Percentiles rank a stretch among this genome's conserved stretches.
Evolutionary conservation across 1,140 invertebrate species (phyloP).

Genomic region (Archivesica marissinica): DNA sequence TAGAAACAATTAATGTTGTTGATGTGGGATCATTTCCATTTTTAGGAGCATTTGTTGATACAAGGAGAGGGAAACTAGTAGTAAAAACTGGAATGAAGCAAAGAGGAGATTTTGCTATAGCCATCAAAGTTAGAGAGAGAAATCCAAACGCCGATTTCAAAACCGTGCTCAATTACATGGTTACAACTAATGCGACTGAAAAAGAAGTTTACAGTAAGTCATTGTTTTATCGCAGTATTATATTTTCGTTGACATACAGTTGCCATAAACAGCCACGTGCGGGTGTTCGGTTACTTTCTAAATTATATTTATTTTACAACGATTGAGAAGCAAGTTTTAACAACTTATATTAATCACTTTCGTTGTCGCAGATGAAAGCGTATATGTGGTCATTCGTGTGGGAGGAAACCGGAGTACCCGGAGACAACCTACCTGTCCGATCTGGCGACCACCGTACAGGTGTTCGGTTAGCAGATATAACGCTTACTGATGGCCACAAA

Average conservation of each 20-base stretch:
- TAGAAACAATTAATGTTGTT: too few relatives aligned
- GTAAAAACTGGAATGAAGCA: background rate
- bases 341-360: too few relatives aligned
- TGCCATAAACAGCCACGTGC: background rate
- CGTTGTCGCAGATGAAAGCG: too few relatives aligned
- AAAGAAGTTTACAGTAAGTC: background rate
- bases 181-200: background rate
- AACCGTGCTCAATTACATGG: constrained; percentile 9
- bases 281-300: background rate
- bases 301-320: too few relatives aligned
- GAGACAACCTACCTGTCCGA: too few relatives aligned
- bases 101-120: background rate
- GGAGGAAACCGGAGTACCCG: too few relatives aligned
- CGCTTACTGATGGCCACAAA: background rate
- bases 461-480: background rate
- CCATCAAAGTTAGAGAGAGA: constrained; percentile 4
- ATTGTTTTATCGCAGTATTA: background rate
- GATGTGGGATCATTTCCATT: background rate
- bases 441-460: too few relatives aligned
- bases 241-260: background rate
- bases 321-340: too few relatives aligned
- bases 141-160: background rate
- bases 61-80: background rate
- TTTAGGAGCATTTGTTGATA: constrained; percentile 5
- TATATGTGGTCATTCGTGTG: too few relatives aligned